Base-by-base conservation (phyloP, 2,888 invertebrate genomes). In the Netelia fuscicornis region DNA sequence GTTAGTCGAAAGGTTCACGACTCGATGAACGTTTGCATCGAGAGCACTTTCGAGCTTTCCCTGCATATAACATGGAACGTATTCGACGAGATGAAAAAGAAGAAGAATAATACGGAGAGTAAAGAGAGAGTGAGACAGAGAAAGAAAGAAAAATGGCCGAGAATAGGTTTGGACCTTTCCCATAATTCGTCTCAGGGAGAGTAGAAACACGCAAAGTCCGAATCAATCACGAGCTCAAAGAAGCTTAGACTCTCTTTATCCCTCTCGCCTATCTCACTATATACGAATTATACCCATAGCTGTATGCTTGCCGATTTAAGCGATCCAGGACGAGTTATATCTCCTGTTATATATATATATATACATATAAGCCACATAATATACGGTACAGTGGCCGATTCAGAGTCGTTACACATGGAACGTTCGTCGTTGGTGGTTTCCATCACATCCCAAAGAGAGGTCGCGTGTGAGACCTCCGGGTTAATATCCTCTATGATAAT, bases 161-260 rank as follows among this genome's bases (percentile, higher is more conserved):
- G 42, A 62, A 72, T n/a, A 52, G 30, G 11, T 48, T 56, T 65
- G n/a, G 25, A 58, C 78, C 71, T 76, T 75, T 72, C 82, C 71
- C 79, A 80, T 80, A 82, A 85, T 85, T 85, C 71, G 82, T 44
- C 58, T 13, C 30, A 54, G 82, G 54, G 17, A 17, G 71, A 81
- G 81, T 85, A 67, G 84, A 81, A 79, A 62, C 84, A 85, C 82
- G 85, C 85, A 82, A 85, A 56, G 79, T 76, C 82, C 76, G 79
- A 85, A 85, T 85, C 85, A 82, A 85, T 85, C 82, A 85, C 82
- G 54, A 72, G 56, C 76, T 82, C 79, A 76, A 85, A 85, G 70
- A 30, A 78, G 77, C 79, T 76, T 76, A 54, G 58, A 58, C 74
- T 17, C 25, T 17, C 13, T 48, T 48, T 48, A 30, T 30, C 30